A percentile compares a stretch with the other conserved stretches of the same genome.
phyloP scores from a whole-genome alignment of 2,888 invertebrate species.

The Artemia sinica region DNA sequence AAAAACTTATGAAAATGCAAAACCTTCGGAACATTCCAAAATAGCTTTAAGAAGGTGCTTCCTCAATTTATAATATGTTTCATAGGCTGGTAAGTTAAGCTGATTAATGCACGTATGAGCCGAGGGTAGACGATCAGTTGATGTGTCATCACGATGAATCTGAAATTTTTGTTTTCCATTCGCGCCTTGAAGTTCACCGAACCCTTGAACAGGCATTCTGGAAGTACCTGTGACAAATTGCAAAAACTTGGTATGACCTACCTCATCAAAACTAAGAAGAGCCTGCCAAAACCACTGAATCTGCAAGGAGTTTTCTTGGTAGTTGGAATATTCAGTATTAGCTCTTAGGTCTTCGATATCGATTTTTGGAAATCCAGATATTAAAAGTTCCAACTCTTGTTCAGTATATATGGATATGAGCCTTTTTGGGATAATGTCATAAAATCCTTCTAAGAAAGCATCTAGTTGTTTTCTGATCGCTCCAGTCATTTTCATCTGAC shows the following conservation, averaged over 20 bases:
- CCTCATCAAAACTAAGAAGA: constrained; percentile 69
- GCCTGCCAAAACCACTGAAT: constrained; percentile 89
- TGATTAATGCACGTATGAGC: constrained; percentile 88
- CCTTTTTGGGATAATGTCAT: no score
- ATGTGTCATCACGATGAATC: constrained; percentile 70
- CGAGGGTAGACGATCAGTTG: constrained; percentile 69
- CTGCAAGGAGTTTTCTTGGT: constrained; percentile 65
- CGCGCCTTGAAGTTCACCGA: constrained; percentile 73
- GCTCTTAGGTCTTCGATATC: constrained; percentile 74
- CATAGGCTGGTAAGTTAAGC: constrained; percentile 73
- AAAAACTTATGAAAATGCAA: constrained; percentile 60
- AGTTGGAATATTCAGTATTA: constrained; percentile 78
- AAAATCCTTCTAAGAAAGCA: no score
- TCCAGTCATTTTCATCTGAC: constrained; percentile 79
- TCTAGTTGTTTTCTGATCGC: no score
- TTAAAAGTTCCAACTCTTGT: constrained; percentile 70
- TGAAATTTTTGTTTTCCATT: constrained; percentile 82
- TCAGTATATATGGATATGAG: constrained; percentile 81
- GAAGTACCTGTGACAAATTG: constrained; percentile 85
- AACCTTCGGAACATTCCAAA: constrained; percentile 80
- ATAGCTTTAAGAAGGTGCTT: constrained; percentile 66
- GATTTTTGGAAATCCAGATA: constrained; percentile 71
- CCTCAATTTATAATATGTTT: constrained; percentile 71
- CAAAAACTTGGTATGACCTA: constrained; percentile 70
- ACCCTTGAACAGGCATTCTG: constrained; percentile 75